phyloP scores from a whole-genome alignment of 2,797 vertebrate genomes.

The Mycteria americana region DNA sequence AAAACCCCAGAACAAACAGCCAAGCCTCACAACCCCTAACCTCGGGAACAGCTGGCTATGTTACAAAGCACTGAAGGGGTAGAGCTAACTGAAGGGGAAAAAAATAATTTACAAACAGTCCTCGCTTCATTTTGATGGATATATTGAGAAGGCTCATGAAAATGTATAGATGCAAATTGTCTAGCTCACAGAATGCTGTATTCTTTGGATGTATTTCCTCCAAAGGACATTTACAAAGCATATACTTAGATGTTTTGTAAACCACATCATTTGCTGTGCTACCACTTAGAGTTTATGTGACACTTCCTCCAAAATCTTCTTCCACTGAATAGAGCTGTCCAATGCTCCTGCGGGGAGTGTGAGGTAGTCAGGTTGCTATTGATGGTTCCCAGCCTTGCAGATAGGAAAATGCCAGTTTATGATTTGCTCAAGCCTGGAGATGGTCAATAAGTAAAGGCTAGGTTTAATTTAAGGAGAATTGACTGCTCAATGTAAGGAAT shows the following conservation, averaged over 20 bases:
- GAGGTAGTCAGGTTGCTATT: background rate
- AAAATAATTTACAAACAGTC: background rate
- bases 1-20: background rate
- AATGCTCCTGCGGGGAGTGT: background rate
- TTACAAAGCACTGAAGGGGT: background rate
- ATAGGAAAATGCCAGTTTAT: background rate
- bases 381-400: background rate
- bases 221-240: background rate
- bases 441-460: background rate
- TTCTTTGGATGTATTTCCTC: background rate
- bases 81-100: background rate
- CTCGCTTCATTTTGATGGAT: background rate
- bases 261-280: background rate
- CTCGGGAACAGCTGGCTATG: background rate
- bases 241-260: background rate
- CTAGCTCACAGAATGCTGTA: background rate
- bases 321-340: background rate
- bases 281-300: background rate
- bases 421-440: background rate
- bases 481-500: background rate
- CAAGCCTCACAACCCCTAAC: background rate
- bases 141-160: background rate
- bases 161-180: background rate
- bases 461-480: background rate
- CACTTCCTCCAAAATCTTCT: background rate